Percentiles rank a stretch among this genome's conserved stretches.
These are phyloP conservation scores for Drosophila colorata DNA, from an alignment of 2,888 invertebrate species.

Conservation along the genomic window DNA sequence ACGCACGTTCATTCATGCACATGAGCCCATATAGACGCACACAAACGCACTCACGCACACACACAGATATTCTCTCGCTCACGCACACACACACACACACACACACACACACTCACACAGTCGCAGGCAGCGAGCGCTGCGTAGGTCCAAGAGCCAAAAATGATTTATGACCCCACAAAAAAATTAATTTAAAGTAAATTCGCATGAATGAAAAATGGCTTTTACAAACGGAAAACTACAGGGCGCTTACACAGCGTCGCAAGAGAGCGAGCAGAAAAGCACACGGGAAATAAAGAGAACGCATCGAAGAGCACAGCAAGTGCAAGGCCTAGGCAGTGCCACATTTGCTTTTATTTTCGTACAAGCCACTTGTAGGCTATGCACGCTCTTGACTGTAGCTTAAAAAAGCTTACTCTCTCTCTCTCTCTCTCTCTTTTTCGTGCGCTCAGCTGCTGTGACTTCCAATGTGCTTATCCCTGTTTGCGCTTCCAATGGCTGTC, in stretches of 20 bases:
- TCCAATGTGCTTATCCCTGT: slow-evolving; percentile 77
- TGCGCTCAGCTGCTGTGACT: slow-evolving; percentile 36
- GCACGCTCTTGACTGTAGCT: slow-evolving; percentile 55
- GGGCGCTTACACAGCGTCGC: slow-evolving; percentile 46
- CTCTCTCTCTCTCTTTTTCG: slow-evolving; percentile 8
- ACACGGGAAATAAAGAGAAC: slow-evolving; percentile 7
- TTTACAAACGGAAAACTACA: slow-evolving; percentile 80
- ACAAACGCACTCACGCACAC: slow-evolving; percentile 21
- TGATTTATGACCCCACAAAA: slow-evolving; percentile 81
- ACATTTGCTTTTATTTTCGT: slow-evolving; percentile 14
- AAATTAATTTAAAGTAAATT: slow-evolving; percentile 82
- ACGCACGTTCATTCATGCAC: slow-evolving; percentile 63
- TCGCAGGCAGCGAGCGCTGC: slow-evolving; percentile 28
- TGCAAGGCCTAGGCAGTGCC: slow-evolving; percentile 2
- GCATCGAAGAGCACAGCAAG: slow-evolving; percentile 18
- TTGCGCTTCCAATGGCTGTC: slow-evolving; percentile 68
- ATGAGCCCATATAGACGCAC: slow-evolving; percentile 19
- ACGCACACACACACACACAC: slow-evolving; percentile 22
- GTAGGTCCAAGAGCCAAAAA: slow-evolving; percentile 68
- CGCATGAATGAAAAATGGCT: slow-evolving; percentile 83
- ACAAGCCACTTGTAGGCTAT: slow-evolving; percentile 68
- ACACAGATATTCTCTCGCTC: slow-evolving; percentile 12
- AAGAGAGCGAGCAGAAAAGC: slow-evolving; percentile 8
- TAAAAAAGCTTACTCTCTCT: slow-evolving; percentile 53
- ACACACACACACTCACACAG: slow-evolving; percentile 10